These are phyloP conservation scores for Ephydatia muelleri DNA, from an alignment of 37 sponge, comb jelly and placozoan species.

Conservation along the genomic window DNA sequence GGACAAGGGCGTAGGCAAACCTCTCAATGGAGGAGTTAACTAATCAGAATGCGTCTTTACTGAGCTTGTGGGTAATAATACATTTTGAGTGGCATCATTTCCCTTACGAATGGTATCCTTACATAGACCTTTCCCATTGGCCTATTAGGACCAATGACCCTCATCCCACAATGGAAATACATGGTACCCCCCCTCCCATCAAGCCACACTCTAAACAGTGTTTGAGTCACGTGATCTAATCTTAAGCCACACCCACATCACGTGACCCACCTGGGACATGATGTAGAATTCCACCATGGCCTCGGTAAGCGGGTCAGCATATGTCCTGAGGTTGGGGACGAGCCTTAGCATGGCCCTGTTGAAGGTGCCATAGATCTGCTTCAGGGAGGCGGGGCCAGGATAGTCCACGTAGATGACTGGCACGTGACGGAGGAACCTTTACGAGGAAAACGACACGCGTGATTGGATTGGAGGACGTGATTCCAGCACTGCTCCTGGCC, in stretches of 20 bases:
- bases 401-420: slow-evolving; percentile 99
- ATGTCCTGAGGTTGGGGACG: slow-evolving; percentile 86
- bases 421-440: slow-evolving; percentile 95
- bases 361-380: slow-evolving; percentile 98
- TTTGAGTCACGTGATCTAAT: too few relatives aligned
- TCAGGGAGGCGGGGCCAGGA: slow-evolving; percentile 88
- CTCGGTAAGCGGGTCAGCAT: slow-evolving; percentile 94
- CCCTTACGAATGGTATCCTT: neutral
- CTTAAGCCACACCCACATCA: neutral
- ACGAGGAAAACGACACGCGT: neutral
- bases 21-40: neutral
- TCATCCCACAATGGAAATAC: too few relatives aligned
- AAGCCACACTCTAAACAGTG: too few relatives aligned
- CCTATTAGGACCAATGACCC: too few relatives aligned
- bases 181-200: too few relatives aligned
- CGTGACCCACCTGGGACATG: slow-evolving; percentile 76
- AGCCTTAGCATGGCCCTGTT: slow-evolving; percentile 95
- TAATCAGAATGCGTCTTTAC: too few relatives aligned
- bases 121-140: neutral
- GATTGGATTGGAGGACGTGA: neutral
- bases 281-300: slow-evolving; percentile 98
- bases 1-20: too few relatives aligned
- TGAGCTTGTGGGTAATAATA: neutral
- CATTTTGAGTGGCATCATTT: neutral
- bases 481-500: neutral